phyloP scores from a whole-genome alignment of 1,140 invertebrate genomes.

The Macrotrachela quadricornifera region DNA sequence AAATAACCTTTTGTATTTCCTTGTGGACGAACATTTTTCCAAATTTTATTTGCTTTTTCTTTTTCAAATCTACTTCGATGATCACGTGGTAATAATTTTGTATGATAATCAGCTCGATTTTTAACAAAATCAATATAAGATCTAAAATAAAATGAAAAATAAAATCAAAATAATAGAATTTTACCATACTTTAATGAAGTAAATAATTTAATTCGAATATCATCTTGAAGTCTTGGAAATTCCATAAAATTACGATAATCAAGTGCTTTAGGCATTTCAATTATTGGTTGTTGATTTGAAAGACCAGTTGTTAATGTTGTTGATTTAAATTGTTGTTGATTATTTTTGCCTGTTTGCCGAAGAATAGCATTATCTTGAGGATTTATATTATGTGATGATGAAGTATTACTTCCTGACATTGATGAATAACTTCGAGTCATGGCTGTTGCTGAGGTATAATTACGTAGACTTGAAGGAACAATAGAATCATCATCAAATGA shows the following conservation, averaged over 20 bases:
- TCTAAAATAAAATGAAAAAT: not conserved
- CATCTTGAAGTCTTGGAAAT: not conserved
- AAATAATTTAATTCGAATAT: not conserved
- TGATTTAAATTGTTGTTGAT: no score
- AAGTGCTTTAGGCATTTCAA: constrained; percentile 1
- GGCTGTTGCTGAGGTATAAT: no score
- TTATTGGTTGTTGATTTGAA: not conserved
- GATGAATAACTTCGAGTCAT: no score
- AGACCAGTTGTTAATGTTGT: no score
- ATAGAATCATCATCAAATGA: constrained; percentile 24
- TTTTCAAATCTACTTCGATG: not conserved
- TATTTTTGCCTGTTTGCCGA: no score
- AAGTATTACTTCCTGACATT: no score
- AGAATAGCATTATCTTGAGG: no score
- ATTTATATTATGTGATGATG: not conserved
- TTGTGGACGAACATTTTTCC: not conserved
- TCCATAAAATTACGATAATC: constrained; percentile 7
- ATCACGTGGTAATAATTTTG: not conserved
- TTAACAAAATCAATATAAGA: constrained; percentile 4
- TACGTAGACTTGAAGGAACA: constrained; percentile 17
- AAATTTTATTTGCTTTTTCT: not conserved
- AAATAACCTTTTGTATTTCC: no score
- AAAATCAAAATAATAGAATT: not conserved
- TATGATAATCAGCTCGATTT: constrained; percentile 6
- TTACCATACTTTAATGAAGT: constrained; percentile 1